These are phyloP conservation scores for Enteromius mattozi DNA, from an alignment of 2,797 vertebrate genomes.

Conservation along the genomic window DNA sequence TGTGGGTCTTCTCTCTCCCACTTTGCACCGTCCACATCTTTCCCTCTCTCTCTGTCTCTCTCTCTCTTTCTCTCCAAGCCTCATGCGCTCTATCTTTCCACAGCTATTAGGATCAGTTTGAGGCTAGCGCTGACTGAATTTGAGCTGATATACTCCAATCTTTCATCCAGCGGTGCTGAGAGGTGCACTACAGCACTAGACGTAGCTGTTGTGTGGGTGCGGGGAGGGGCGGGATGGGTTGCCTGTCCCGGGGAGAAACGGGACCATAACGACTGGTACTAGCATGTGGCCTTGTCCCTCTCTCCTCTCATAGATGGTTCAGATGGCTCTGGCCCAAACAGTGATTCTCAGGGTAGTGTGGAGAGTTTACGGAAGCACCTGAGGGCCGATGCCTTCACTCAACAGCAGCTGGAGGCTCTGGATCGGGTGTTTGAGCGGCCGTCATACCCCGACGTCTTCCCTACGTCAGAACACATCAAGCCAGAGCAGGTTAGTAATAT, in stretches of 20 bases:
- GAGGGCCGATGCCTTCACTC: slow-evolving; percentile 97
- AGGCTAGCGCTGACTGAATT: slow-evolving; percentile 65
- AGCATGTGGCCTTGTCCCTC: slow-evolving; percentile 76
- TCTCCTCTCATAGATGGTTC: slow-evolving; percentile 88
- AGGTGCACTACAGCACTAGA: slow-evolving; percentile 60
- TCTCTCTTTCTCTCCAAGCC: slow-evolving; percentile 42
- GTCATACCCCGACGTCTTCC: slow-evolving; percentile 98
- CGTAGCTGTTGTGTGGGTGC: slow-evolving; percentile 47
- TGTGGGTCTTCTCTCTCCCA: slow-evolving; percentile 51
- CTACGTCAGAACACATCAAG: slow-evolving; percentile 98
- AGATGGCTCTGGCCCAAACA: slow-evolving; percentile 95
- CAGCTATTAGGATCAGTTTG: slow-evolving; percentile 73
- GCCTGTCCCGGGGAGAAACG: slow-evolving; percentile 66
- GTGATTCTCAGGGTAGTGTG: slow-evolving; percentile 98
- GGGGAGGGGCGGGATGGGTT: slow-evolving; percentile 47
- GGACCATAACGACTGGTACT: slow-evolving; percentile 77
- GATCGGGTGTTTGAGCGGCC: slow-evolving; percentile 98
- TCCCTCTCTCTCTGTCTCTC: slow-evolving; percentile 40
- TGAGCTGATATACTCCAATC: slow-evolving; percentile 67
- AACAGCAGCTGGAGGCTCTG: slow-evolving; percentile 99
- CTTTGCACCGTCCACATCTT: slow-evolving; percentile 34
- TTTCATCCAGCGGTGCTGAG: slow-evolving; percentile 61
- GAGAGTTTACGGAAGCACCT: slow-evolving; percentile 99
- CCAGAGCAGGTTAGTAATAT: slow-evolving; percentile 91
- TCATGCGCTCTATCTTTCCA: slow-evolving; percentile 67